Evolutionary conservation across 2,888 invertebrate genomes (phyloP), one percentile per base, ranked within the genome.

Genomic region (Lasioglossum marginatum): DNA sequence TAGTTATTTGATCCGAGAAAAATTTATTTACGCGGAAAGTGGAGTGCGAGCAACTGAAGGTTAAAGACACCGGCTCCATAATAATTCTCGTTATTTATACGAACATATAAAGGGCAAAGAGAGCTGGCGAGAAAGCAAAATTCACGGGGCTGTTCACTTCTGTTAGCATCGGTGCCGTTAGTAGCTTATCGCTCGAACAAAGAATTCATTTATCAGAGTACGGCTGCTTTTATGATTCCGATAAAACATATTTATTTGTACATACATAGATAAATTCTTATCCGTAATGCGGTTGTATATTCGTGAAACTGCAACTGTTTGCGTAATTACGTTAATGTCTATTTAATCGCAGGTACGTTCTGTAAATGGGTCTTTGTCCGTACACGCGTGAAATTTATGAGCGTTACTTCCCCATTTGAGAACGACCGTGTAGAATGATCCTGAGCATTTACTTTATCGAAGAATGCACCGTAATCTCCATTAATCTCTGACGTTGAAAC

Each of bases 401-500:
- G 31, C n/a, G 6, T 31, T 31, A 5, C 16, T 16, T 0, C 12
- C 2, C 5, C 31, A 1, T 37, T 37, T 37, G 23, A 10, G 12
- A 23, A 68, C 0, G 12, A 37, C 34, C 23, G 4, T 12, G 2
- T 23, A 34, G 34, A 23, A 8, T 23, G 31, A 66, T 34, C 0
- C 19, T 4, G 4, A 19, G 12, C 45, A 31, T 23, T 48, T 16
- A 16, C 27, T 45, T 45, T 45, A 45, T 27, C 43, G 45, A 16
- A 31, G 43, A 45, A 43, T 45, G 43, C 45, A 19, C 43, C 16
- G 45, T 31, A 68, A 45, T 72, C 40, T 31, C 10, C 10, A 19
- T 19, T 43, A 52, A 31, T 68, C 40, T 72, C 52, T 63, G 63
- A 72, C 68, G n/a, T 66, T 19, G n/a, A 66, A n/a, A 31, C n/a